phyloP scores from a whole-genome alignment of 1,140 invertebrate genomes.

The Branchinecta lindahli region DNA sequence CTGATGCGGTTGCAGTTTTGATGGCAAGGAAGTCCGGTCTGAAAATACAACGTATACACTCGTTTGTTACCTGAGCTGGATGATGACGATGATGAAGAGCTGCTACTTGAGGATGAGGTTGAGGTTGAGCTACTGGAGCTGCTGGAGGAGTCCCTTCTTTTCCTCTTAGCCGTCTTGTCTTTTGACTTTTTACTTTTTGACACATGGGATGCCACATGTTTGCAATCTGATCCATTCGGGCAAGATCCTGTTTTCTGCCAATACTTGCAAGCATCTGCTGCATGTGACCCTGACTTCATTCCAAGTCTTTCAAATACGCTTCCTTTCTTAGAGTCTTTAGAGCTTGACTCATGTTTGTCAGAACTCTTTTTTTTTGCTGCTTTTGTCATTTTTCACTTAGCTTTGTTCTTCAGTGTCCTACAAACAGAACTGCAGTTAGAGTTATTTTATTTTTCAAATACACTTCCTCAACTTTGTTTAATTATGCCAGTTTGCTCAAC shows the following conservation, averaged over 20 bases:
- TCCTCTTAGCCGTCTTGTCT: not conserved
- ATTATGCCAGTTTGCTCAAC: too few relatives aligned
- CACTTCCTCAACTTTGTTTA: too few relatives aligned
- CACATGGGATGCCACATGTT: not conserved
- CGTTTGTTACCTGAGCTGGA: not conserved
- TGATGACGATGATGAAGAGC: not conserved
- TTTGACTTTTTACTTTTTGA: not conserved
- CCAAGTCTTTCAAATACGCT: not conserved
- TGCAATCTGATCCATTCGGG: constrained; percentile 2
- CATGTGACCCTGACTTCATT: not conserved
- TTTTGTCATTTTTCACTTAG: not conserved
- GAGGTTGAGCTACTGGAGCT: not conserved
- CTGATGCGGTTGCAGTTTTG: too few relatives aligned
- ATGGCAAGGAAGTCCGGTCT: too few relatives aligned
- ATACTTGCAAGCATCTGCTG: not conserved
- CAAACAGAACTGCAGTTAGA: too few relatives aligned
- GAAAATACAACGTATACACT: too few relatives aligned
- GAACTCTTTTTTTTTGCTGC: constrained; percentile 1
- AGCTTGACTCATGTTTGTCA: not conserved
- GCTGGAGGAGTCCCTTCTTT: not conserved
- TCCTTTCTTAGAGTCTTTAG: constrained; percentile 3
- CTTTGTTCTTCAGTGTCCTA: too few relatives aligned
- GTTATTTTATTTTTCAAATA: too few relatives aligned
- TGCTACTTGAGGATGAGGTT: not conserved
- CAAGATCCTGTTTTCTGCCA: not conserved